Evolutionary conservation across 2,888 invertebrate genomes (phyloP), one percentile per base, ranked within the genome.

Genomic region (Smittia aterrima): DNA sequence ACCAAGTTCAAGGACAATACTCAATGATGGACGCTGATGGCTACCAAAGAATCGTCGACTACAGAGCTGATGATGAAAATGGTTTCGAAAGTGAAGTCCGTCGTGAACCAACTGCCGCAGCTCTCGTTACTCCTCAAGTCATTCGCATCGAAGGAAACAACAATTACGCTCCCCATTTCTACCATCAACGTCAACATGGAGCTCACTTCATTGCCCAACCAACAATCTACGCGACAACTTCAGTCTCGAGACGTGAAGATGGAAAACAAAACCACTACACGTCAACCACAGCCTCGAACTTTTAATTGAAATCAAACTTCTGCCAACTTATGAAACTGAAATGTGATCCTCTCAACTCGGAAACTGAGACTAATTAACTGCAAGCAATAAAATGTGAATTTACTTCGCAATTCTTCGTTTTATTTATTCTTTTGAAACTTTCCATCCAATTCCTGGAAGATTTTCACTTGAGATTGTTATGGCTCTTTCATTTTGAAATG

Each of bases 41-140:
- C n/a, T 25, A 70, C 16, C 38, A 47, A 67, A 62, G 75, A 6
- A 72, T 16, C 13, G 75, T 75, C 11, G 41, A 75, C 1, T 75
- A 75, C 54, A 22, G 27, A 25, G 75, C 71, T 41, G 67, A 74
- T 62, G 74, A 53, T 24, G 58, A 67, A 13, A 16, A 54, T 62
- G 74, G 74, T 40, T 75, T 75, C 54, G 64, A 75, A 27, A 71
- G 74, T 32, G 74, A 74, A 32, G 75, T 75, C 11, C 41, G 71
- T n/a, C 71, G 75, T 24, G 74, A 75, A 22, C 68, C 68, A 68
- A 18, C 58, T 13, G 47, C 18, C 9, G 40, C 24, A 18, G 18
- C 16, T 13, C 53, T 47, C 16, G 9, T 16, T 24, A 38, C 38
- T 11, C 6, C 11, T 4, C 4, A 38, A 38, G 11, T 38, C 38